Evolutionary conservation across 1,140 invertebrate species (phyloP), one percentile per base, ranked within the genome.

Genomic region (Pomacea maculata): DNA sequence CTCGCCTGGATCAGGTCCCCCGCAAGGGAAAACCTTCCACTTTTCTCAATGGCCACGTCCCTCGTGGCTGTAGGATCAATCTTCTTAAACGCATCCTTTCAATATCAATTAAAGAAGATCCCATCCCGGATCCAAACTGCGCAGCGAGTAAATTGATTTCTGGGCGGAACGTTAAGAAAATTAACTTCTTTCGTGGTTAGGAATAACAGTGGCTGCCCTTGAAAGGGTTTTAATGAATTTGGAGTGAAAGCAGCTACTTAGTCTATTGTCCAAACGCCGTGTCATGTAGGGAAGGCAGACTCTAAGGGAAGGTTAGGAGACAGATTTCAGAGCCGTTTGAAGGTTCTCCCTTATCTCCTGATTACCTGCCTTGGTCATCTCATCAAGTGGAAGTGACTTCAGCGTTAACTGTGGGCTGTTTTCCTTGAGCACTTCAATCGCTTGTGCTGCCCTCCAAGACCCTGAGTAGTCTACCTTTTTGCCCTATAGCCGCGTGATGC

Each of bases 171-270:
- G 77, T 54, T 78, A 29, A 52, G 77, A 78, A 78, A 78, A 78
- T 78, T 78, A 71, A 78, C 77, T 78, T 78, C 67, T 71, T 78
- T 67, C 77, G 77, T 78, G 77, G 77, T 29, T n/a, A 54, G 67
- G 77, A 68, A 78, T 78, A 78, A 78, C 45, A 45, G 77, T 8
- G n/a, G 64, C 65, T 19, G 77, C 14, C 65, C 67, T 78, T 78
- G 77, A 78, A 78, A 78, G 67, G 77, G 77, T 54, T 78, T 78
- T 78, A 78, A 78, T 78, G 77, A 78, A 78, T 78, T 78, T 71
- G 34, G 15, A 21, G 77, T 68, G 70, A 78, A 78, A 71, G 77
- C n/a, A 70, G 77, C 77, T 78, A 67, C 77, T 70, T 78, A 78
- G 77, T 54, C 77, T 57, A 65, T 78, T 78, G 77, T 78, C 65